phyloP scores from a whole-genome alignment of 2,888 invertebrate species.

The Noctua janthe region DNA sequence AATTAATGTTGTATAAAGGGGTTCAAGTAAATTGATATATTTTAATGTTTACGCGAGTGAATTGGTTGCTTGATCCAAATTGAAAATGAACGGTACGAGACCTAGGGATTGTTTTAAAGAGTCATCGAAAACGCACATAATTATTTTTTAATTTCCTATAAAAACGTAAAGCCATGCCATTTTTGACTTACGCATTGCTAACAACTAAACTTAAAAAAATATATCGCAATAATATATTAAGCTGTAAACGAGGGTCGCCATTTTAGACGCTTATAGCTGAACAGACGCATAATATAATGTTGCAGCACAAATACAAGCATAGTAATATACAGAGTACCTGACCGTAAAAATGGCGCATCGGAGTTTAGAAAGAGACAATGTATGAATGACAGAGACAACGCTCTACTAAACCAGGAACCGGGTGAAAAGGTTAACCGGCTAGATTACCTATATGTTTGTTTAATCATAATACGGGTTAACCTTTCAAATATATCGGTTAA shows the following conservation, averaged over 20 bases:
- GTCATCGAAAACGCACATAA: neutral
- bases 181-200: slow-evolving; percentile 41
- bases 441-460: too few species aligned
- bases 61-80: too few species aligned
- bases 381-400: neutral
- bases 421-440: neutral
- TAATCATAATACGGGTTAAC: neutral
- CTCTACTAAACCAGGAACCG: neutral
- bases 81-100: too few species aligned
- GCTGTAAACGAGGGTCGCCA: slow-evolving; percentile 48
- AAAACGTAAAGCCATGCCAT: neutral
- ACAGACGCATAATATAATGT: slow-evolving; percentile 62
- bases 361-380: neutral
- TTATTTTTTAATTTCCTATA: neutral
- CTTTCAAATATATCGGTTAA: neutral
- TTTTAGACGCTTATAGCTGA: slow-evolving; percentile 60
- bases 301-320: slow-evolving; percentile 64
- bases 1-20: too few species aligned
- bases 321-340: slow-evolving; percentile 8
- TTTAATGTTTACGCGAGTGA: too few species aligned
- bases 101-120: too few species aligned
- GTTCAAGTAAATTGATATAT: too few species aligned
- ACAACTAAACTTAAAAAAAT: slow-evolving; percentile 1
- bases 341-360: neutral
- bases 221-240: slow-evolving; percentile 58